Percentiles rank a stretch among this genome's conserved stretches.
These are phyloP conservation scores for Cyclophora albipunctata DNA, from an alignment of 2,888 invertebrate genomes.

Conservation along the genomic window DNA sequence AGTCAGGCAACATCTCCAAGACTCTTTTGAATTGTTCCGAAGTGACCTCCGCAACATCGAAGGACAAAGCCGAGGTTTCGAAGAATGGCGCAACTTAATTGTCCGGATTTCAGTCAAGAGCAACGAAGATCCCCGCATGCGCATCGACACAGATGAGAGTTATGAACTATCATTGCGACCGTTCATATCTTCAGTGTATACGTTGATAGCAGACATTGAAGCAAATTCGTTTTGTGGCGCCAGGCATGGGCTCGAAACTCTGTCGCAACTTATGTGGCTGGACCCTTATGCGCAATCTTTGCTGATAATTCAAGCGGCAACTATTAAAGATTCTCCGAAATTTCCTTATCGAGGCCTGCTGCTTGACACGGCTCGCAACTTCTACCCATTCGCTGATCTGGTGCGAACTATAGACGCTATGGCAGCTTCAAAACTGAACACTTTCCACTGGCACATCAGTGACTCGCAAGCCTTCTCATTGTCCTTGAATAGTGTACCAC, in stretches of 20 bases:
- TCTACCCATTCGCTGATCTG: slow-evolving; percentile 81
- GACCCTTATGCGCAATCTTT: slow-evolving; percentile 77
- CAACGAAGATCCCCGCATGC: slow-evolving; percentile 69
- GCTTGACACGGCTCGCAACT: slow-evolving; percentile 92
- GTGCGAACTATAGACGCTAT: slow-evolving; percentile 87
- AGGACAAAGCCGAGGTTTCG: slow-evolving; percentile 33
- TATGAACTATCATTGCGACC: slow-evolving; percentile 77
- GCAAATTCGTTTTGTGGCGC: slow-evolving; percentile 84
- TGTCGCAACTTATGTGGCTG: slow-evolving; percentile 86
- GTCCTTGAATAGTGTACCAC: slow-evolving; percentile 81
- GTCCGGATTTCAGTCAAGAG: slow-evolving; percentile 62
- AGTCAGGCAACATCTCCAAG: slow-evolving; percentile 45
- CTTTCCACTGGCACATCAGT: slow-evolving; percentile 92
- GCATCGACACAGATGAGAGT: slow-evolving; percentile 81
- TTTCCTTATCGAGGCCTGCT: slow-evolving; percentile 87
- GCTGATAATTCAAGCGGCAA: slow-evolving; percentile 77
- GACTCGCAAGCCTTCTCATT: slow-evolving; percentile 94
- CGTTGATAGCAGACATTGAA: slow-evolving; percentile 73
- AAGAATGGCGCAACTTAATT: slow-evolving; percentile 54
- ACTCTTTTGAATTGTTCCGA: slow-evolving; percentile 64
- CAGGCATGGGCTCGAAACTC: slow-evolving; percentile 83
- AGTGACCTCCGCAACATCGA: slow-evolving; percentile 61
- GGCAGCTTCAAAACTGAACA: slow-evolving; percentile 91
- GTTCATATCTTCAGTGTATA: slow-evolving; percentile 47
- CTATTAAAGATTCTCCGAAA: slow-evolving; percentile 83